These are phyloP conservation scores for Echeneis naucrates DNA, from an alignment of 2,797 vertebrate species.

Conservation along the genomic window DNA sequence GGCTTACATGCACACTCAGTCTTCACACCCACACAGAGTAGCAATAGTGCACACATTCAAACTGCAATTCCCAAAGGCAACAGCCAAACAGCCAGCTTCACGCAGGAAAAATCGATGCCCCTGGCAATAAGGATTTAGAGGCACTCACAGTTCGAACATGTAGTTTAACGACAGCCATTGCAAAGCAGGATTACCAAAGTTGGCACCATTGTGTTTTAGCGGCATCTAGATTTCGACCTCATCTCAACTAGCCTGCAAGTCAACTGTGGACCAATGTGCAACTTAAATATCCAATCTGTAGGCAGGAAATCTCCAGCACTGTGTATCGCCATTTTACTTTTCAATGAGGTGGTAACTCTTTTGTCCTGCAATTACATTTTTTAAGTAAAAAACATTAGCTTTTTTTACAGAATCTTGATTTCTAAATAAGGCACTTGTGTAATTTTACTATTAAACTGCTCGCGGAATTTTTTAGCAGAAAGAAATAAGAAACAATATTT, in stretches of 20 bases:
- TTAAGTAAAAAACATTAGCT: no score
- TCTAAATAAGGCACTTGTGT: no score
- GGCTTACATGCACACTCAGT: conserved; percentile 35
- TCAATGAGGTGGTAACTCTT: neutral
- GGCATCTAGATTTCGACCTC: neutral
- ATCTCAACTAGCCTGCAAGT: neutral
- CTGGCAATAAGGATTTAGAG: conserved; percentile 7
- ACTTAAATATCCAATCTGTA: neutral
- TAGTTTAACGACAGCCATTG: neutral
- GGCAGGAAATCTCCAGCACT: neutral
- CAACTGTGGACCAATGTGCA: neutral
- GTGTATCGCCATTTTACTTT: neutral
- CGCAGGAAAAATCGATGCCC: conserved; percentile 19
- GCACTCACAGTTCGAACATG: conserved; percentile 6
- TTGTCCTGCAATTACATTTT: no score
- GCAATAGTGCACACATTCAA: conserved; percentile 41
- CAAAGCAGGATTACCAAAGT: neutral
- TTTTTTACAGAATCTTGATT: no score
- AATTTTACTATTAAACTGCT: no score
- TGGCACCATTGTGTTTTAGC: neutral
- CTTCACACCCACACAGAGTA: conserved; percentile 46
- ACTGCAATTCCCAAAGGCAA: conserved; percentile 38
- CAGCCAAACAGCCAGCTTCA: conserved; percentile 42
- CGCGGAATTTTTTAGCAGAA: no score
- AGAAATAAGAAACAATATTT: no score